A percentile compares a stretch with the other conserved stretches of the same genome.
These are phyloP conservation scores for Oreochromis mossambicus DNA, from an alignment of 2,797 vertebrate species.

Conservation along the genomic window DNA sequence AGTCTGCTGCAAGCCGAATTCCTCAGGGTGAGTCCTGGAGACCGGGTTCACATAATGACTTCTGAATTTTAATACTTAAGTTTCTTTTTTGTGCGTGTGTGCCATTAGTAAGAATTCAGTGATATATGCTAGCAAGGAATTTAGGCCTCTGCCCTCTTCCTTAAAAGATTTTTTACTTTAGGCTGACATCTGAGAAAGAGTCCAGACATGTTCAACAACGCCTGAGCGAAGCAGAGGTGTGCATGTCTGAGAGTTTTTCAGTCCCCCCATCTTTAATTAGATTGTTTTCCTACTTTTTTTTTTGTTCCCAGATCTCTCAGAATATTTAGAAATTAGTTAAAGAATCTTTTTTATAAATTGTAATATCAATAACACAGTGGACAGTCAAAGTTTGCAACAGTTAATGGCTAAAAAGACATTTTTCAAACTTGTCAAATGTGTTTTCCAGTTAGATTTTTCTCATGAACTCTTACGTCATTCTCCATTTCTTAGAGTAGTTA, in stretches of 20 bases:
- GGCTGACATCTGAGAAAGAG: neutral
- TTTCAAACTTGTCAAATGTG: neutral
- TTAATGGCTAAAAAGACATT: neutral
- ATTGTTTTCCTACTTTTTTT: neutral
- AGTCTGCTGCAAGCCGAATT: slow-evolving; percentile 96
- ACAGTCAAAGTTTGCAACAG: neutral
- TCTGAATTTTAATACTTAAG: neutral
- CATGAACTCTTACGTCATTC: neutral
- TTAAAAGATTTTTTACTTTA: neutral
- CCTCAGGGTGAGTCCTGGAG: slow-evolving; percentile 79
- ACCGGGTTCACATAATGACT: neutral
- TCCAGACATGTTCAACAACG: neutral
- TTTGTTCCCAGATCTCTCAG: neutral
- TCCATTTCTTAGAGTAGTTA: neutral
- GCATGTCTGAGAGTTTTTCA: neutral
- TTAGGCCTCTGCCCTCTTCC: neutral
- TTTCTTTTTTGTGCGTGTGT: neutral
- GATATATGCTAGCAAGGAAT: neutral
- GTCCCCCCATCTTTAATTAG: neutral
- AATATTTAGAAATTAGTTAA: neutral
- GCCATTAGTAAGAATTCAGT: neutral
- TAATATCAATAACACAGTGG: neutral
- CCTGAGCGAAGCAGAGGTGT: neutral
- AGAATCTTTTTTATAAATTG: neutral
- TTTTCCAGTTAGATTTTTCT: neutral